phyloP scores from a whole-genome alignment of 2,888 invertebrate genomes.

The Acrobasis suavella region DNA sequence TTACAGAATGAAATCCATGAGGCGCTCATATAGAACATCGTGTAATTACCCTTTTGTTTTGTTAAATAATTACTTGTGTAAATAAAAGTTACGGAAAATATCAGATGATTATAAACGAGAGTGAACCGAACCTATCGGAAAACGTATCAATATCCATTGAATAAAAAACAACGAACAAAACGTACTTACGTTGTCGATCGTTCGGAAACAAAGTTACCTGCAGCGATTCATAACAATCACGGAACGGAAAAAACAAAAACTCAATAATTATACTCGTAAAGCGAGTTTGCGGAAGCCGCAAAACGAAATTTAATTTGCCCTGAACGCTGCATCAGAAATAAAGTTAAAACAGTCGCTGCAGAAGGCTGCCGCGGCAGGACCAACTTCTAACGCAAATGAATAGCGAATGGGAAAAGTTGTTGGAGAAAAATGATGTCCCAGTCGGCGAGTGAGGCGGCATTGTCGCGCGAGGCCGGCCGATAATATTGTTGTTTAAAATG shows the following conservation, averaged over 20 bases:
- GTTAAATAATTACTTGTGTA: conserved; percentile 24
- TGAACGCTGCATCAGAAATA: conserved; percentile 82
- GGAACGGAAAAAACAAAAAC: conserved; percentile 57
- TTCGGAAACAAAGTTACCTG: conserved; percentile 55
- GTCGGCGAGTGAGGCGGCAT: conserved; percentile 59
- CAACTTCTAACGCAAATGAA: conserved; percentile 83
- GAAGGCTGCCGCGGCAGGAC: conserved; percentile 69
- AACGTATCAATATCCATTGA: conserved; percentile 27
- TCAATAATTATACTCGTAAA: conserved; percentile 75
- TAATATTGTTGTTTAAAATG: conserved; percentile 70
- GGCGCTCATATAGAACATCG: not conserved
- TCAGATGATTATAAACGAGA: conserved; percentile 25
- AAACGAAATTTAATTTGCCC: conserved; percentile 83
- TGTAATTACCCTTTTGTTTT: conserved; percentile 2
- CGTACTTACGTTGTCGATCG: conserved; percentile 42
- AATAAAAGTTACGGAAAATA: conserved; percentile 11
- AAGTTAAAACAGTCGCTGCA: conserved; percentile 82
- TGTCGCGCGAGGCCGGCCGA: conserved; percentile 60
- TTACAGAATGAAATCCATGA: conserved; percentile 46
- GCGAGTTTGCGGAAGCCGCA: conserved; percentile 79
- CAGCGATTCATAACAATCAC: conserved; percentile 59
- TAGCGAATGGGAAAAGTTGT: conserved; percentile 82
- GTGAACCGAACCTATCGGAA: conserved; percentile 15
- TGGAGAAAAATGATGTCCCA: conserved; percentile 80
- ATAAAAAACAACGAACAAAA: conserved; percentile 40